Conservation (phyloP, 2,797 vertebrate genomes). For the Clarias fuscus region DNA sequence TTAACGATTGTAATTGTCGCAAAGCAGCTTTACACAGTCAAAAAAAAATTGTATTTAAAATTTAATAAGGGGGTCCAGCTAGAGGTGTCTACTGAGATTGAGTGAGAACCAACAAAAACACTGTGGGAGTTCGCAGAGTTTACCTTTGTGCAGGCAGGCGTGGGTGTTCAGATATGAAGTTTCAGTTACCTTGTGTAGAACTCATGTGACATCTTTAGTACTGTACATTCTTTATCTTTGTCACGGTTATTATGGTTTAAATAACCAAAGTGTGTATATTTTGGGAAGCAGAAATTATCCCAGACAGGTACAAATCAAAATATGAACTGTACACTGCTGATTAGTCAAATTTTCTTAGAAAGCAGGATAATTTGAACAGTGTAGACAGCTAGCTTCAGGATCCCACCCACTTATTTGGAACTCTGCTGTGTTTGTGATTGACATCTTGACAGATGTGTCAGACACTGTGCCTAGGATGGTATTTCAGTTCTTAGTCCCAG, state of each 20-base stretch:
- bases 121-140: neutral
- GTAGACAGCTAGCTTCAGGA: conserved; percentile 1
- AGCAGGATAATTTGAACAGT: neutral
- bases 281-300: neutral
- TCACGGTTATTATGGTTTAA: neutral
- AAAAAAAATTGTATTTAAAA: too few relatives aligned
- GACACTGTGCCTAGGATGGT: neutral
- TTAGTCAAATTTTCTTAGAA: neutral
- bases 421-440: neutral
- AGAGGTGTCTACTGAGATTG: neutral
- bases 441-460: neutral
- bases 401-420: neutral
- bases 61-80: conserved; percentile 25
- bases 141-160: neutral
- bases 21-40: too few relatives aligned
- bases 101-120: neutral
- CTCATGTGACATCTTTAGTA: neutral
- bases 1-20: too few relatives aligned
- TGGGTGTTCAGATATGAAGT: neutral
- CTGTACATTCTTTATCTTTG: neutral
- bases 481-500: neutral
- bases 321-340: neutral
- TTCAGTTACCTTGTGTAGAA: neutral
- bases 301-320: neutral
- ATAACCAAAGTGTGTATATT: neutral